Evolutionary conservation across 2,888 invertebrate genomes (phyloP), one percentile per base, ranked within the genome.

Genomic region (Habrosyne pyritoides): DNA sequence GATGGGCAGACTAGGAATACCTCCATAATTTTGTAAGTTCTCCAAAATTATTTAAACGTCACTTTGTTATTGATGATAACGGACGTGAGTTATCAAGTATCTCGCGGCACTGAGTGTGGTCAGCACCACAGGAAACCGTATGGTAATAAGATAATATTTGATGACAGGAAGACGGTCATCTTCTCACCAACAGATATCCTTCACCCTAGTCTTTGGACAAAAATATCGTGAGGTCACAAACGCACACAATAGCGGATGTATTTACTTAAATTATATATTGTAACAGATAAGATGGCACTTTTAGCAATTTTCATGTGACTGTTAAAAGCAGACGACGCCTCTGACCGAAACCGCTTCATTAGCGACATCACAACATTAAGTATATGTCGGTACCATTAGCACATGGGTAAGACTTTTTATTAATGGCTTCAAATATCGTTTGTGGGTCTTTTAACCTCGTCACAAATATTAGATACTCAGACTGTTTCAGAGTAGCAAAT

Each of bases 291-390:
- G 56, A 54, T 61, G 57, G 52, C 57, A 73, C 70, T 73, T 68
- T 65, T 67, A 72, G 56, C 71, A 85, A 86, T 87, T 86, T 81
- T 87, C 86, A 79, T 71, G 56, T 79, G 58, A 55, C 65, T 80
- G 87, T 83, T 72, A 88, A 87, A 83, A 83, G 79, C 72, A 60
- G 56, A 57, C 67, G 53, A 59, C 69, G 65, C 59, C 69, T 64
- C 61, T 61, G 67, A 66, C 77, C 77, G 71, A 81, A 81, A 76
- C 66, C 60, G 75, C 78, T 83, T 86, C 78, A 83, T 87, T 87
- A 88, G 84, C 83, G 74, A 73, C 79, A 70, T 73, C 66, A 68
- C 73, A 75, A 65, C 63, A 70, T 69, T 72, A 74, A 74, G 73
- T 78, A 63, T 55, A 53, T 55, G 53, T n/a, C n/a, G n/a, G n/a